Evolutionary conservation across 2,797 vertebrate species (phyloP), one percentile per base, ranked within the genome.

Genomic region (Parauchenoglanis punctatus): DNA sequence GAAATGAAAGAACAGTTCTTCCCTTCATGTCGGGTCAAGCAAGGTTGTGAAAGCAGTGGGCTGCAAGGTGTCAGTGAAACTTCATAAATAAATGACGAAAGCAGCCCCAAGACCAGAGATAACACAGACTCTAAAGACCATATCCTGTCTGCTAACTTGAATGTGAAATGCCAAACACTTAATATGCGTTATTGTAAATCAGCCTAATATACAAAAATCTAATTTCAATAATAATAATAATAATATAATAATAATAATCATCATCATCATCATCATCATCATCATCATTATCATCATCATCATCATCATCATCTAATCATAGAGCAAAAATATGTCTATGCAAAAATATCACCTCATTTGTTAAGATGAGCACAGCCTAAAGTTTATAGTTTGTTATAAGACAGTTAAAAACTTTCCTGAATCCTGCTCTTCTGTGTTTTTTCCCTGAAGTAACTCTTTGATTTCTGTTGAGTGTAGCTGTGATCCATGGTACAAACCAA

Each of bases 41-140:
- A 87, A 88, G 89, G 90, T 89, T 81, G 68, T 83, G 4, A 56
- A 88, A 87, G 83, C 83, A 84, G 85, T 81, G 86, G 81, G 86
- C 85, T 84, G 80, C 75, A 23, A 84, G 82, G 31, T 85, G 83
- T 90, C 77, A 88, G 86, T 87, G 35, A 73, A 78, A 85, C 87
- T 87, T 84, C 82, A 83, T 89, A 67, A 89, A 90, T 87, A 89
- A 90, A 85, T 88, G 44, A 89, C 78, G 46, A 87, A 83, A 78
- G 56, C 76, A 65, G 65, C 65, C 17, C 25, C 23, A 35, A 87
- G 87, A 89, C 46, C 49, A 81, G 61, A 87, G 80, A 90, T 88
- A 82, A 90, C 90, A 86, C 85, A 90, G 85, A 87, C 85, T 90
- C 80, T 75, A 68, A 90, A 87, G 83, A 87, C 72, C 2, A 80